phyloP scores from a whole-genome alignment of 2,113 vertebrate species.

The Oncorhynchus mykiss region DNA sequence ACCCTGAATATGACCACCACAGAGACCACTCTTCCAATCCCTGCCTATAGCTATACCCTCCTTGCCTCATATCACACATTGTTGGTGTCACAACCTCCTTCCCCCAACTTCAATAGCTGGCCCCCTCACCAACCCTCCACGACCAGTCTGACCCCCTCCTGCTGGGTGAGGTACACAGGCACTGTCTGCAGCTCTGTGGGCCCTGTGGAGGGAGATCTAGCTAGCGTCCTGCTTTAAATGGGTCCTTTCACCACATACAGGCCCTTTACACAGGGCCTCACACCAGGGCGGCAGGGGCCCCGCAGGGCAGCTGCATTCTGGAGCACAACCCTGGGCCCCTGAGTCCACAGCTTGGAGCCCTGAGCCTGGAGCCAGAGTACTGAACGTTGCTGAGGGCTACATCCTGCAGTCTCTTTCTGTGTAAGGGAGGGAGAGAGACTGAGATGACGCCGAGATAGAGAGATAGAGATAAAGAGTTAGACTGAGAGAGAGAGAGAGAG shows the following conservation, averaged over 20 bases:
- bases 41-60: too few relatives aligned
- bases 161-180: conserved; percentile 34
- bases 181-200: conserved; percentile 24
- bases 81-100: too few relatives aligned
- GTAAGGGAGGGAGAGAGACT: background rate
- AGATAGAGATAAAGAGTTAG: background rate
- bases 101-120: conserved; percentile 17
- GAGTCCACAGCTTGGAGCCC: conserved; percentile 1
- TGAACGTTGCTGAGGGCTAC: background rate
- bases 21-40: background rate
- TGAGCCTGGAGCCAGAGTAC: conserved; percentile 10
- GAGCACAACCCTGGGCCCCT: conserved; percentile 24
- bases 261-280: conserved; percentile 22
- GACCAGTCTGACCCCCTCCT: conserved; percentile 44
- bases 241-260: conserved; percentile 53
- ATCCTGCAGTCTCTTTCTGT: background rate
- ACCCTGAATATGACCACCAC: background rate
- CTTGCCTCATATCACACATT: too few relatives aligned
- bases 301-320: conserved; percentile 17
- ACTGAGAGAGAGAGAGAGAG: background rate
- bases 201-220: conserved; percentile 24
- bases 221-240: conserved; percentile 39
- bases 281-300: conserved; percentile 23
- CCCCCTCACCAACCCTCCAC: conserved; percentile 25
- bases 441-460: background rate